These are phyloP conservation scores for Gallinago stenura DNA, from an alignment of 2,797 vertebrate genomes.

Conservation along the genomic window DNA sequence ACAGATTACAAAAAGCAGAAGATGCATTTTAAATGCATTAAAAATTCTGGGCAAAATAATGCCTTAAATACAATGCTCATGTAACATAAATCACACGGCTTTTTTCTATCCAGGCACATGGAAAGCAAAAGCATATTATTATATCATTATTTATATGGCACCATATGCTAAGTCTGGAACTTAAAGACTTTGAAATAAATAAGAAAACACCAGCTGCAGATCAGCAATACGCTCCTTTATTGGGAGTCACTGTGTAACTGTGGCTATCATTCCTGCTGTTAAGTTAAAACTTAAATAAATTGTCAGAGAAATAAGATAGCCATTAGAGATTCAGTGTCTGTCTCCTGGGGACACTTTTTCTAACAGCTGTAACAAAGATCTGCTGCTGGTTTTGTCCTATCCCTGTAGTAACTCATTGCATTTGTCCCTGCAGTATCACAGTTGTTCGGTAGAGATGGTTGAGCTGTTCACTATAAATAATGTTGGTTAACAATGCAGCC, in stretches of 20 bases:
- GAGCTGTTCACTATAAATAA: conserved; percentile 60
- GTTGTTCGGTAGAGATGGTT: conserved; percentile 46
- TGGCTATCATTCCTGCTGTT: conserved; percentile 68
- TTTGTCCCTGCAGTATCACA: conserved; percentile 59
- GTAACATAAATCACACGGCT: conserved; percentile 51
- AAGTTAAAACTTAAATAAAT: conserved; percentile 74
- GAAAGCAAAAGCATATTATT: conserved; percentile 63
- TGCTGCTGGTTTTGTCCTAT: conserved; percentile 61
- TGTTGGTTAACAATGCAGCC: conserved; percentile 38
- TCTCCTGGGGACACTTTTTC: conserved; percentile 65
- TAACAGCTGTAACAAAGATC: conserved; percentile 70
- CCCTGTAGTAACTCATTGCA: conserved; percentile 61
- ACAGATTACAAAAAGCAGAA: conserved; percentile 49
- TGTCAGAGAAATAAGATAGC: conserved; percentile 71
- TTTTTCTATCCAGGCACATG: conserved; percentile 24
- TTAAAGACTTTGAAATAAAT: conserved; percentile 71
- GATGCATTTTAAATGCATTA: conserved; percentile 62
- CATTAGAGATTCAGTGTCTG: conserved; percentile 70
- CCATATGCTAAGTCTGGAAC: conserved; percentile 71
- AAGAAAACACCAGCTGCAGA: conserved; percentile 72
- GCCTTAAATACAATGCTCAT: conserved; percentile 54
- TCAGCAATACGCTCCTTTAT: conserved; percentile 62
- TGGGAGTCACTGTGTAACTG: conserved; percentile 51
- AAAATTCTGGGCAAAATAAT: conserved; percentile 59
- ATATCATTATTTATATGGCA: conserved; percentile 73